phyloP scores from a whole-genome alignment of 2,888 invertebrate species.

The Tillus elongatus region DNA sequence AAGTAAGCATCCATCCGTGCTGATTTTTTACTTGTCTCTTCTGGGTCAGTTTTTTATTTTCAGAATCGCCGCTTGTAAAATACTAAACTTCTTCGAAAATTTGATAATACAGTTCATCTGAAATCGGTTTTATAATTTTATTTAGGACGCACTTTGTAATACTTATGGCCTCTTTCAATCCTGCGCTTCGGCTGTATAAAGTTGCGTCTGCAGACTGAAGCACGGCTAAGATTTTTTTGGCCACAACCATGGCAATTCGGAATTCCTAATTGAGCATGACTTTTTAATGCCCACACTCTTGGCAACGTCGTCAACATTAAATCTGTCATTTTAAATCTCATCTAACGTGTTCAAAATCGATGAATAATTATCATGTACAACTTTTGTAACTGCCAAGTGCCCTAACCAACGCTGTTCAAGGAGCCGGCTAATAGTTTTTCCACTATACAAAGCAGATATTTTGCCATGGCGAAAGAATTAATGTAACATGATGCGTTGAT shows the following conservation, averaged over 20 bases:
- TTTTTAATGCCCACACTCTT: slow-evolving; percentile 15
- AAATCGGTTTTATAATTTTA: slow-evolving; percentile 13
- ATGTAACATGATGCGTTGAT: slow-evolving; percentile 12
- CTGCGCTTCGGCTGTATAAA: slow-evolving; percentile 15
- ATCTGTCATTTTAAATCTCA: slow-evolving; percentile 16
- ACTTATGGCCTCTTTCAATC: slow-evolving; percentile 16
- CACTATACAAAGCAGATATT: slow-evolving; percentile 11
- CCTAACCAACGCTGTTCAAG: slow-evolving; percentile 14
- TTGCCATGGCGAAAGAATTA: slow-evolving; percentile 11
- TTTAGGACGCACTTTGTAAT: slow-evolving; percentile 16
- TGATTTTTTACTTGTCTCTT: slow-evolving; percentile 15
- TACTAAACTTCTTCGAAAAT: slow-evolving; percentile 17
- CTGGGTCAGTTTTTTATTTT: slow-evolving; percentile 9
- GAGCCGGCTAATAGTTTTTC: slow-evolving; percentile 12
- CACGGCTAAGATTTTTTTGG: slow-evolving; percentile 13
- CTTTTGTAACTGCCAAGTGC: slow-evolving; percentile 16
- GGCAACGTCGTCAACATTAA: slow-evolving; percentile 17
- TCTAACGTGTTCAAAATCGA: slow-evolving; percentile 15
- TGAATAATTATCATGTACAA: slow-evolving; percentile 16
- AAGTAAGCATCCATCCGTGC: slow-evolving; percentile 10
- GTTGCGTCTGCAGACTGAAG: slow-evolving; percentile 15
- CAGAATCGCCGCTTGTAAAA: slow-evolving; percentile 11
- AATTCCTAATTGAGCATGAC: slow-evolving; percentile 4
- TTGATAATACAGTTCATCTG: slow-evolving; percentile 15
- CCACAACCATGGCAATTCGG: slow-evolving; percentile 11